Percentiles rank a stretch among this genome's conserved stretches.
phyloP scores from a whole-genome alignment of 2,113 vertebrate species.

The Austrofundulus limnaeus region DNA sequence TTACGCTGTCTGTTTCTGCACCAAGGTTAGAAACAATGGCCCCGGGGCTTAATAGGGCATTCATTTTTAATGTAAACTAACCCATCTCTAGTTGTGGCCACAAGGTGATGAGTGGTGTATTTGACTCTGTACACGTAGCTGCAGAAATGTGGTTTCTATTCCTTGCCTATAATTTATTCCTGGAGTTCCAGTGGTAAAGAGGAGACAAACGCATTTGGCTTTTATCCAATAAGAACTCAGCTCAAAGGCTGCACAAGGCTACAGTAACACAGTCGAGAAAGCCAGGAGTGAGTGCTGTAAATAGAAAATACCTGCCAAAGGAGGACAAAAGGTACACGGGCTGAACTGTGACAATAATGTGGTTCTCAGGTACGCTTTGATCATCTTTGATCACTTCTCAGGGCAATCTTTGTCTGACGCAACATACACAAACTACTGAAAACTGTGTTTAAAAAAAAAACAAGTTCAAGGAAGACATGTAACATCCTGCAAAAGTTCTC shows the following conservation, averaged over 20 bases:
- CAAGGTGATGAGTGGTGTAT: slow-evolving; percentile 60
- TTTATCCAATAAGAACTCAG: slow-evolving; percentile 48
- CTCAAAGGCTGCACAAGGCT: slow-evolving; percentile 35
- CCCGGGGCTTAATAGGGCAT: slow-evolving; percentile 62
- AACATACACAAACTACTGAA: background rate
- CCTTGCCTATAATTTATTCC: slow-evolving; percentile 43
- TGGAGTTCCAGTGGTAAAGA: slow-evolving; percentile 23
- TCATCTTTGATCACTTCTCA: background rate
- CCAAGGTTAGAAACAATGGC: slow-evolving; percentile 70
- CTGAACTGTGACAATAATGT: slow-evolving; percentile 18
- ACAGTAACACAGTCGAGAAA: slow-evolving; percentile 47
- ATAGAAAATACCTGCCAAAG: slow-evolving; percentile 43
- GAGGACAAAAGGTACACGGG: slow-evolving; percentile 30
- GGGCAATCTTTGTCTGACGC: background rate
- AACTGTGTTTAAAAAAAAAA: background rate
- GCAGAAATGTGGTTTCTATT: slow-evolving; percentile 38
- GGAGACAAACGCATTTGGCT: slow-evolving; percentile 41
- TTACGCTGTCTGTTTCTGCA: slow-evolving; percentile 58
- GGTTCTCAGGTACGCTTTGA: slow-evolving; percentile 1
- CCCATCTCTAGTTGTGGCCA: slow-evolving; percentile 65
- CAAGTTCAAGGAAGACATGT: background rate
- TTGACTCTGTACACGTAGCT: slow-evolving; percentile 35
- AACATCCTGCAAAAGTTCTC: background rate
- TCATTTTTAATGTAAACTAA: slow-evolving; percentile 79
- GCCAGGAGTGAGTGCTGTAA: slow-evolving; percentile 42